Conservation (phyloP, 2,113 vertebrate genomes). For the Brevimyrus niger region DNA sequence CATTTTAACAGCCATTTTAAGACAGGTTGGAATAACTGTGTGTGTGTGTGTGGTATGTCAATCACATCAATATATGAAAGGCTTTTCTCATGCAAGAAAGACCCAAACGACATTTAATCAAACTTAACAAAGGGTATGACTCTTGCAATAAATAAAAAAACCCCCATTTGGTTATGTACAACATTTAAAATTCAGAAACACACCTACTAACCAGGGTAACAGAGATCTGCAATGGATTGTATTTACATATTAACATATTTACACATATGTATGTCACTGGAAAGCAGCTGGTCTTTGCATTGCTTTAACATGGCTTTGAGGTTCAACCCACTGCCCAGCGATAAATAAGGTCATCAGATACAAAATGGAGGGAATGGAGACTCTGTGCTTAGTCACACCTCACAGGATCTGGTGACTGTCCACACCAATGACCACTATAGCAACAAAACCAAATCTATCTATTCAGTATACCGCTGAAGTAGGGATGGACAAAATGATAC, state of each 20-base stretch:
- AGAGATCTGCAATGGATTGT: slow-evolving; percentile 26
- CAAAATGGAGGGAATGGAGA: neutral
- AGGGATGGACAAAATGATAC: neutral
- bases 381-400: neutral
- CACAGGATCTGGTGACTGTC: neutral
- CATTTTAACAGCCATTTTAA: neutral
- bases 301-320: slow-evolving; percentile 5
- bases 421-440: neutral
- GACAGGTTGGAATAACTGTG: neutral
- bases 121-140: neutral
- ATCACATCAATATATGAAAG: neutral
- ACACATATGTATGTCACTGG: slow-evolving; percentile 36
- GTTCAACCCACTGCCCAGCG: neutral
- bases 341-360: neutral
- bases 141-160: slow-evolving; percentile 58
- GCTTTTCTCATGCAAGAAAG: neutral
- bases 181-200: slow-evolving; percentile 33
- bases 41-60: neutral
- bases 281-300: slow-evolving; percentile 1
- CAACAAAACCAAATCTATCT: neutral
- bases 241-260: slow-evolving; percentile 50
- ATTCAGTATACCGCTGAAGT: neutral
- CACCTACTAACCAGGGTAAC: slow-evolving; percentile 29
- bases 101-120: neutral
- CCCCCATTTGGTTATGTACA: slow-evolving; percentile 54